These are phyloP conservation scores for Acinonyx jubatus DNA, from an alignment of 2,113 vertebrate genomes.

Conservation along the genomic window DNA sequence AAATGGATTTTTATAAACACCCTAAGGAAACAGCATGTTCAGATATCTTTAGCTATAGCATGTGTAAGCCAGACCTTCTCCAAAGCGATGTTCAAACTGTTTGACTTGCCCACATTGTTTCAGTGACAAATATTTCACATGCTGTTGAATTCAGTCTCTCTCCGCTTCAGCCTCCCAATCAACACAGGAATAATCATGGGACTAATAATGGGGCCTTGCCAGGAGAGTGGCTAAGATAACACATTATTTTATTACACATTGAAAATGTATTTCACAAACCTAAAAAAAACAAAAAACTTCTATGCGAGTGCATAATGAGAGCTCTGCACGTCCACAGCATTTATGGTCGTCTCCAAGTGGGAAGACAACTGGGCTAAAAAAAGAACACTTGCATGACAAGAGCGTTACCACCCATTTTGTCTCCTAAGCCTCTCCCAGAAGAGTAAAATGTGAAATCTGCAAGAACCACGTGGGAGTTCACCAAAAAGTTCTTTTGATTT, in stretches of 20 bases:
- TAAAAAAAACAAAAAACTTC: neutral
- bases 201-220: slow-evolving; percentile 54
- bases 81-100: neutral
- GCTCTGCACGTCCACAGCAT: neutral
- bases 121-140: slow-evolving; percentile 52
- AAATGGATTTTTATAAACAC: slow-evolving; percentile 14
- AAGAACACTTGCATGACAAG: neutral
- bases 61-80: slow-evolving; percentile 44
- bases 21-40: neutral
- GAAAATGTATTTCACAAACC: slow-evolving; percentile 66
- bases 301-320: neutral
- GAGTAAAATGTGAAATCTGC: neutral
- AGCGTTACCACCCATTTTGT: neutral
- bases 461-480: neutral
- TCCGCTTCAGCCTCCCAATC: slow-evolving; percentile 20
- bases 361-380: slow-evolving; percentile 43
- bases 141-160: slow-evolving; percentile 26
- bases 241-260: slow-evolving; percentile 64
- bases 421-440: neutral
- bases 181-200: slow-evolving; percentile 26
- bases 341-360: neutral
- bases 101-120: slow-evolving; percentile 53
- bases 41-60: neutral
- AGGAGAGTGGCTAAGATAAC: slow-evolving; percentile 47
- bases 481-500: neutral